Evolutionary conservation across 2,888 invertebrate genomes (phyloP).

Genomic region (Leucophora obtusa): DNA sequence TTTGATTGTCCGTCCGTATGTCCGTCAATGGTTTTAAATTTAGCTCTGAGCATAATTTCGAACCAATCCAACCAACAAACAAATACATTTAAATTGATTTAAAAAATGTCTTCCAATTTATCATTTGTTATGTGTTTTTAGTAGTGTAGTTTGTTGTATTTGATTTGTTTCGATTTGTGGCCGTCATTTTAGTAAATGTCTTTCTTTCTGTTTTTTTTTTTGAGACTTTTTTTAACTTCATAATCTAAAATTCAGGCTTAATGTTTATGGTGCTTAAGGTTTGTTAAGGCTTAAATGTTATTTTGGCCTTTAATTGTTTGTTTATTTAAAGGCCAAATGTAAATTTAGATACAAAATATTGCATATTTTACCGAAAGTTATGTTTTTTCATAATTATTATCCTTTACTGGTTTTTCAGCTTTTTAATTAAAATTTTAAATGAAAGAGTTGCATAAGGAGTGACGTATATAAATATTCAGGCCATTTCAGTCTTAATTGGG

Average conservation of each 20-base stretch:
- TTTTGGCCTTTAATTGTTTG: constrained; percentile 53
- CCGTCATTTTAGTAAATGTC: constrained; percentile 57
- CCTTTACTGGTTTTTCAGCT: not conserved
- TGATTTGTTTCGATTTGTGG: constrained; percentile 60
- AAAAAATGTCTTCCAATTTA: constrained; percentile 61
- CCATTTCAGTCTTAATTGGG: no score
- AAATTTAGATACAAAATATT: not conserved
- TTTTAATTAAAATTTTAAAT: not conserved
- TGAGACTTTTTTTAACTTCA: not conserved
- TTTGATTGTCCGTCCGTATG: not conserved
- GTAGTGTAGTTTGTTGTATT: constrained; percentile 40
- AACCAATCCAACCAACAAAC: constrained; percentile 22
- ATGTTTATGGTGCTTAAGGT: constrained; percentile 25
- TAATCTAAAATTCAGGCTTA: not conserved
- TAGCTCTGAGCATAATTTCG: constrained; percentile 19
- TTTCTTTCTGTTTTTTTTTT: constrained; percentile 36
- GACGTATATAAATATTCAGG: no score
- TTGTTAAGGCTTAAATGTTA: constrained; percentile 31
- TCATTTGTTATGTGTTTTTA: constrained; percentile 33
- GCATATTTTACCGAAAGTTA: not conserved
- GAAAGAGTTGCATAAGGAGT: no score
- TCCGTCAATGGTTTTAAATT: not conserved
- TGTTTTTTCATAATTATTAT: not conserved
- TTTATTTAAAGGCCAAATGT: constrained; percentile 36
- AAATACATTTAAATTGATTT: constrained; percentile 56